phyloP scores from a whole-genome alignment of 2,888 invertebrate genomes.

The Linnaemya vulpina region DNA sequence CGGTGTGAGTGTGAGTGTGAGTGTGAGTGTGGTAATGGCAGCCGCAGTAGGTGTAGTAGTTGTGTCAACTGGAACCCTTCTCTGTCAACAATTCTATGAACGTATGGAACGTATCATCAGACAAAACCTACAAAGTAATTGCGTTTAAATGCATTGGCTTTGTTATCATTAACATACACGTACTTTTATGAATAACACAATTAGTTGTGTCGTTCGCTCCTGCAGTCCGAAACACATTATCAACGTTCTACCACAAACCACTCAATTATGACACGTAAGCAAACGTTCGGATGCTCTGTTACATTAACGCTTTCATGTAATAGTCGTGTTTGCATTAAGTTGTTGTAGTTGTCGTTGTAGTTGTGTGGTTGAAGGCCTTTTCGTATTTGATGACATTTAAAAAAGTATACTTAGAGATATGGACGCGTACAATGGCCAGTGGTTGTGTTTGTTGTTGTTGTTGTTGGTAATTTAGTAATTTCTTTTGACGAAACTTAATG shows the following conservation, averaged over 20 bases:
- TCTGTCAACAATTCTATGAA: neutral
- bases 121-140: conserved; percentile 72
- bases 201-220: conserved; percentile 16
- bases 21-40: neutral
- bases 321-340: conserved; percentile 51
- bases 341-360: neutral
- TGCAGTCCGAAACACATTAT: conserved; percentile 38
- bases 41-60: neutral
- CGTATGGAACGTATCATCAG: neutral
- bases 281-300: conserved; percentile 11
- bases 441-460: too few species aligned
- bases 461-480: conserved; percentile 37
- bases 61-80: conserved; percentile 19
- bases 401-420: conserved; percentile 30
- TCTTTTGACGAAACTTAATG: conserved; percentile 48
- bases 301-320: conserved; percentile 52
- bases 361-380: conserved; percentile 21
- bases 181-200: conserved; percentile 47
- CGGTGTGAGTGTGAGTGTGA: neutral
- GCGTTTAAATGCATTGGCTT: conserved; percentile 73
- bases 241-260: conserved; percentile 49
- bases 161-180: conserved; percentile 65
- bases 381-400: conserved; percentile 42
- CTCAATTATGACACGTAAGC: conserved; percentile 55
- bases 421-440: conserved; percentile 24